Base-by-base conservation (phyloP, 2,888 invertebrate species). In the Mimumesa dahlbomi region DNA sequence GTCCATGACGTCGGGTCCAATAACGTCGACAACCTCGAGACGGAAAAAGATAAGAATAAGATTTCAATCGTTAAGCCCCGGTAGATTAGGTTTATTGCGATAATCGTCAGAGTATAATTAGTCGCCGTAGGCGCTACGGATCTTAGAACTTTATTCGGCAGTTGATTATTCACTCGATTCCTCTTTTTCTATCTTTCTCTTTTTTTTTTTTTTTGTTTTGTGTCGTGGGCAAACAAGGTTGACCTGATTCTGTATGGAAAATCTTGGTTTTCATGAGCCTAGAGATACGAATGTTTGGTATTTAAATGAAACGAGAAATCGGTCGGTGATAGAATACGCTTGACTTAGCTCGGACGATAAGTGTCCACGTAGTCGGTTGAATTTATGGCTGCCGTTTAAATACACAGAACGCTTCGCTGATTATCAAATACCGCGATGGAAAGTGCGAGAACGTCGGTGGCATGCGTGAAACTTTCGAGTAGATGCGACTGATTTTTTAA, bases 1-100 rank as follows among this genome's bases (percentile, higher is more conserved):
- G 70, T 56, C 61, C 38, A 46, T 69, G 66, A 59, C 53, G 63
- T 53, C 50, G 54, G 22, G 29, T 34, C 18, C 29, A 72, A 65
- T 72, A 62, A 53, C 54, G 68, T 52, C 48, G 54, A 64, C 61
- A 72, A 53, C 59, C 65, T 71, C 71, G 67, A 58, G 74, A 66
- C 77, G 29, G 22, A 18, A 16, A 16, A 21, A 77, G 77, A 77
- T 77, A 77, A 4, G 68, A 66, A 46, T 46, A 21, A 49, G 49
- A 74, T 72, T 65, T 67, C 31, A 16, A 29, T 18, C 31, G 42
- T 40, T 57, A 46, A 57, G 59, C 50, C 61, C 58, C 54, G 46
- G n/a, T n/a, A 64, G 72, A 76, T 58, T 58, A 38, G 22, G 25
- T 57, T 42, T 22, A 43, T 38, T 45, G 50, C 14, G 16, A 66